Percentiles rank a stretch among this genome's conserved stretches.
These are phyloP conservation scores for Catharus bicknelli DNA, from an alignment of 2,113 vertebrate genomes.

Conservation along the genomic window DNA sequence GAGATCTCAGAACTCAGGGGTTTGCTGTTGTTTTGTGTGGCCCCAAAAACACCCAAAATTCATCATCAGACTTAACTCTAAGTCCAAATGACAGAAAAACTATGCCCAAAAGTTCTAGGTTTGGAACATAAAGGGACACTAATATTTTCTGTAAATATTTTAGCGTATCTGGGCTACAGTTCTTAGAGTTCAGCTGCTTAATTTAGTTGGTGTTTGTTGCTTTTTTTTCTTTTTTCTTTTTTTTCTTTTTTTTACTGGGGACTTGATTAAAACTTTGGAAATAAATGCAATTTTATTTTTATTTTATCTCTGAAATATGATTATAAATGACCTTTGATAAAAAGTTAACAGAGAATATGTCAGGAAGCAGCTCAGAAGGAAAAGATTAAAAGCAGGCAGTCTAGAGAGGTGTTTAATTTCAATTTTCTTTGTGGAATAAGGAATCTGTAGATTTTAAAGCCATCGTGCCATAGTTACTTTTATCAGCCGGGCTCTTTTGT, in stretches of 20 bases:
- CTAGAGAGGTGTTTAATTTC: conserved; percentile 67
- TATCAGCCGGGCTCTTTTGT: conserved; percentile 72
- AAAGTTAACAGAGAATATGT: conserved; percentile 57
- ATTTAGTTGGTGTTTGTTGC: not conserved
- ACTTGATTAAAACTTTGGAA: conserved; percentile 49
- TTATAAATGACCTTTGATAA: conserved; percentile 69
- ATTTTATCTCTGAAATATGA: conserved; percentile 58
- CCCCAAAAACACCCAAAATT: not conserved
- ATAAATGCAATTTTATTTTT: conserved; percentile 44
- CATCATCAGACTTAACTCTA: not conserved
- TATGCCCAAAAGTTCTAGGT: not conserved
- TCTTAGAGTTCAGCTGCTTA: not conserved
- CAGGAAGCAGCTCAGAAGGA: conserved; percentile 54
- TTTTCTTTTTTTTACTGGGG: not conserved
- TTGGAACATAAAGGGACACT: not conserved
- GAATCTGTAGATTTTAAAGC: conserved; percentile 65
- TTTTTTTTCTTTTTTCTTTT: not conserved
- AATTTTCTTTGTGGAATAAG: conserved; percentile 43
- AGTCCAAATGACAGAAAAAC: not conserved
- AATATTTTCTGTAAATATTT: not conserved
- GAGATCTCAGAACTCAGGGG: not conserved
- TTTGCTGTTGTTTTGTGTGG: not conserved
- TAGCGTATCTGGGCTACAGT: not conserved
- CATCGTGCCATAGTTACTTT: conserved; percentile 66
- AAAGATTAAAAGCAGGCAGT: conserved; percentile 68